phyloP scores from a whole-genome alignment of 2,797 vertebrate species.

The Parambassis ranga region DNA sequence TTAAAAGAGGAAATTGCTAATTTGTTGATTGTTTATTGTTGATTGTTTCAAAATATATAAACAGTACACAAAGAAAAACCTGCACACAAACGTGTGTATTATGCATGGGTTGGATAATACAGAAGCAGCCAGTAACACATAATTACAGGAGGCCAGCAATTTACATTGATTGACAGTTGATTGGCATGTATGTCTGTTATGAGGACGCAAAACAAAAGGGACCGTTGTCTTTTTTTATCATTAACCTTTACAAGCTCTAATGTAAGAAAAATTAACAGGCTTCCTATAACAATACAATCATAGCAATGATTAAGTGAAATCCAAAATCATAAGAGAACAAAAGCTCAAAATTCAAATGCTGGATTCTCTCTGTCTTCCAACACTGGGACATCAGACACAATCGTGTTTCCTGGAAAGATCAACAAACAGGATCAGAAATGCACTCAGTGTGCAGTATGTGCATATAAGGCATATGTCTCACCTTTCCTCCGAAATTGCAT shows the following conservation, averaged over 20 bases:
- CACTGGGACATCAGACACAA: not conserved
- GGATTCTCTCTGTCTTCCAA: conserved; percentile 60
- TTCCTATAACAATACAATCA: not conserved
- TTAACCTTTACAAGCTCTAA: no score
- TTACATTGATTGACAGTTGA: no score
- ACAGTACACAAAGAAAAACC: not conserved
- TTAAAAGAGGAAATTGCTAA: no score
- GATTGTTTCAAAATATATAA: conserved; percentile 4
- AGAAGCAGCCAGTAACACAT: no score
- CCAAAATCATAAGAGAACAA: not conserved
- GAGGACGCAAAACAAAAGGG: no score
- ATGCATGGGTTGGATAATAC: no score
- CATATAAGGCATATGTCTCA: no score
- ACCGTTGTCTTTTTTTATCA: no score
- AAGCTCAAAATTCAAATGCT: conserved; percentile 52
- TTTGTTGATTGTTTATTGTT: no score
- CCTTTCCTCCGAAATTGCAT: conserved; percentile 28
- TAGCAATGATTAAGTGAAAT: not conserved
- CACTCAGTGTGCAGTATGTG: fast-evolving
- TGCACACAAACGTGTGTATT: not conserved
- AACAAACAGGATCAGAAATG: not conserved
- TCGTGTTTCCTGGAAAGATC: conserved; percentile 7
- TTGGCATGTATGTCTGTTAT: no score
- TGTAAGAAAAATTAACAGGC: not conserved
- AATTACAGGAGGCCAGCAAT: no score